These are phyloP conservation scores for Meloidogyne floridensis DNA, from an alignment of 1,140 invertebrate species.

Conservation along the genomic window DNA sequence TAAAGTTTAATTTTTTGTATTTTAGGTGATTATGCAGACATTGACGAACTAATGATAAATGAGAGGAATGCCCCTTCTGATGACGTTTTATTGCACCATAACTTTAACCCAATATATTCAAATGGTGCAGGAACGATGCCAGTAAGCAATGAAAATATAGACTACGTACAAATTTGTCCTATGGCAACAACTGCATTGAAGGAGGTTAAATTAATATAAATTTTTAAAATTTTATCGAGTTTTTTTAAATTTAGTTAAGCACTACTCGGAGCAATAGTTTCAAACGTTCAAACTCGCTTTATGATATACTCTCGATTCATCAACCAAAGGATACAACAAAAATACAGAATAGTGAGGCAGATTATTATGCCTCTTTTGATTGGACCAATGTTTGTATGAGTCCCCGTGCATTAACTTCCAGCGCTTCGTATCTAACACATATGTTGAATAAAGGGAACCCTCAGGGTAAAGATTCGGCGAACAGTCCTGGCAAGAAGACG, in stretches of 20 bases:
- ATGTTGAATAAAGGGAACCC: background rate
- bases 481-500: background rate
- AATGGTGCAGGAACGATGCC: background rate
- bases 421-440: background rate
- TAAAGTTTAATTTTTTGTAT: background rate
- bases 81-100: background rate
- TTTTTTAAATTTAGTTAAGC: constrained; percentile 2
- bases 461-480: background rate
- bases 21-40: constrained; percentile 27
- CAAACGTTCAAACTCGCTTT: constrained; percentile 26
- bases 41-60: constrained; percentile 19
- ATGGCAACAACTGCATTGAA: constrained; percentile 21
- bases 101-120: constrained; percentile 9
- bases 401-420: background rate
- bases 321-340: background rate
- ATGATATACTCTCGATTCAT: constrained; percentile 14
- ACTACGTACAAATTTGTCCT: constrained; percentile 38
- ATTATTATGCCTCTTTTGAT: constrained; percentile 20
- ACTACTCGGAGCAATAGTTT: background rate
- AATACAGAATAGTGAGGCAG: background rate
- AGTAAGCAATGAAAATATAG: constrained; percentile 7
- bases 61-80: background rate
- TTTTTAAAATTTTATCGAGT: background rate
- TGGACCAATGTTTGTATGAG: background rate
- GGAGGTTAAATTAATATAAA: constrained; percentile 13